Percentiles rank a stretch among this genome's conserved stretches.
These are phyloP conservation scores for Venusia cambrica DNA, from an alignment of 2,888 invertebrate species.

Conservation along the genomic window DNA sequence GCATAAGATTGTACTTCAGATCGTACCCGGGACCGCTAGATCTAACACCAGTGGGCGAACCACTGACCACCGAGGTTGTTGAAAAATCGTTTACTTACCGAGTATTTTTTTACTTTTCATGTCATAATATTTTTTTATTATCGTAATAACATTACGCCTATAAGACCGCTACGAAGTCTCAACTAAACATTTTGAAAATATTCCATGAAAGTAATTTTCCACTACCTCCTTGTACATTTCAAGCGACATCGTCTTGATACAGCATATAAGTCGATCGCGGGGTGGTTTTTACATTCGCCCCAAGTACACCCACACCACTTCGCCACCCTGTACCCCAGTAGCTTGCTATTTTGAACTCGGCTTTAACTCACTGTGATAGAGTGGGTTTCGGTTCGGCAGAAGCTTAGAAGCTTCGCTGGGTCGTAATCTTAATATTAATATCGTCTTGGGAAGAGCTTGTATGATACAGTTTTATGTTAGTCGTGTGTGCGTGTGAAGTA, in stretches of 20 bases:
- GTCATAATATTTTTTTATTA: too few relatives aligned
- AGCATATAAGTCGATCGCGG: slow-evolving; percentile 80
- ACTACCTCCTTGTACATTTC: slow-evolving; percentile 32
- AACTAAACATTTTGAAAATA: too few relatives aligned
- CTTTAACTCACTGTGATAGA: slow-evolving; percentile 5
- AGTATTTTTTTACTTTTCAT: too few relatives aligned
- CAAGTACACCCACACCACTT: slow-evolving; percentile 62
- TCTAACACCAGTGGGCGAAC: too few relatives aligned
- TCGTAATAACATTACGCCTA: too few relatives aligned
- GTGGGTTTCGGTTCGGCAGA: slow-evolving; percentile 12
- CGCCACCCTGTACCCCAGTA: slow-evolving; percentile 32
- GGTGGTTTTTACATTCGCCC: slow-evolving; percentile 79
- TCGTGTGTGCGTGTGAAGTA: slow-evolving; percentile 37
- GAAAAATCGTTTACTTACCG: too few relatives aligned
- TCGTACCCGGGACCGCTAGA: too few relatives aligned
- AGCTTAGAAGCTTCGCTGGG: slow-evolving; percentile 36
- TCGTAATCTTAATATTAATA: slow-evolving; percentile 74
- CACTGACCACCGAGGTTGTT: too few relatives aligned
- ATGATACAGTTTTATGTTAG: slow-evolving; percentile 68
- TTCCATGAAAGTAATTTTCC: slow-evolving; percentile 23
- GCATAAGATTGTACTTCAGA: too few relatives aligned
- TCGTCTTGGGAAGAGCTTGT: slow-evolving; percentile 69
- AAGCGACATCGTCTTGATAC: slow-evolving; percentile 67
- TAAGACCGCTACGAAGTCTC: too few relatives aligned
- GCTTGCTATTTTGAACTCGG: slow-evolving; percentile 26